Conservation (phyloP, 1,140 invertebrate species). For the Portunus trituberculatus region DNA sequence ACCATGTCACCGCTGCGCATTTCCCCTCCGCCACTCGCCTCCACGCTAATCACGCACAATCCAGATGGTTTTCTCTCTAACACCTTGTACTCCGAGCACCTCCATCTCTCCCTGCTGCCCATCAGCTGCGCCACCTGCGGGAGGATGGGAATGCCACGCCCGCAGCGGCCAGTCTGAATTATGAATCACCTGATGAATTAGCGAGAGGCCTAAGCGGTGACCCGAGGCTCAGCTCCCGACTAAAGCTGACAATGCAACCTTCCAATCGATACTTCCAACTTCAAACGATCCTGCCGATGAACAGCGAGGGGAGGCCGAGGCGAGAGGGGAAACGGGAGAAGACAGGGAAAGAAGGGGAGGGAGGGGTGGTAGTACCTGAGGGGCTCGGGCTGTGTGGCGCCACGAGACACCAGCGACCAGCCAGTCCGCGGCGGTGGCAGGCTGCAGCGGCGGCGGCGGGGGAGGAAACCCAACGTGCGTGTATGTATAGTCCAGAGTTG, state of each 20-base stretch:
- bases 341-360: background rate
- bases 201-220: slow-evolving; percentile 53
- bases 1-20: background rate
- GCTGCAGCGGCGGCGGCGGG: background rate
- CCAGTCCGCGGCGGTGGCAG: background rate
- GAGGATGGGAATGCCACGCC: slow-evolving; percentile 16
- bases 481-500: background rate
- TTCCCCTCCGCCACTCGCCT: background rate
- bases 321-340: background rate
- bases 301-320: slow-evolving; percentile 25
- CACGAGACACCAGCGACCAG: background rate
- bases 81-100: background rate
- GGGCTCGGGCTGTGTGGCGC: background rate
- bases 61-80: background rate
- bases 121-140: background rate
- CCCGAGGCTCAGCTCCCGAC: slow-evolving; percentile 52
- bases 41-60: background rate
- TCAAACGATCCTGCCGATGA: slow-evolving; percentile 52
- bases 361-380: background rate
- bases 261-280: slow-evolving; percentile 54
- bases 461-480: background rate
- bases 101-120: background rate
- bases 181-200: slow-evolving; percentile 57
- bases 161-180: slow-evolving; percentile 31
- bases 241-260: slow-evolving; percentile 56